Conservation (phyloP, 2,888 invertebrate genomes). For the Thera britannica region DNA sequence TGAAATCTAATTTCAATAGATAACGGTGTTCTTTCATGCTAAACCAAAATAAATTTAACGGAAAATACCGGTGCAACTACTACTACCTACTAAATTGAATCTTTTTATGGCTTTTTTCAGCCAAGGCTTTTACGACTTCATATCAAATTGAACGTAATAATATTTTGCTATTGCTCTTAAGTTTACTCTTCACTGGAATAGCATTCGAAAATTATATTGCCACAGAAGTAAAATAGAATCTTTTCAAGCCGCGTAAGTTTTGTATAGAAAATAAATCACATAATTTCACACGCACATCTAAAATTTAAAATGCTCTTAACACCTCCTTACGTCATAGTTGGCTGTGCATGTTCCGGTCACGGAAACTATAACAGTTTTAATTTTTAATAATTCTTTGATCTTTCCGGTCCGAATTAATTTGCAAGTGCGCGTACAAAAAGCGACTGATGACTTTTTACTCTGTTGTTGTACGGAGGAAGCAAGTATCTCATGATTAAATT, state of each 20-base stretch:
- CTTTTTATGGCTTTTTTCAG: conserved; percentile 10
- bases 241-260: background rate
- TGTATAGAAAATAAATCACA: conserved; percentile 22
- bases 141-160: conserved; percentile 3
- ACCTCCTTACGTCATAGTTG: conserved; percentile 31
- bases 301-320: conserved; percentile 34
- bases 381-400: conserved; percentile 38
- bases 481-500: conserved; percentile 1
- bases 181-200: background rate
- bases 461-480: conserved; percentile 1
- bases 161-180: background rate
- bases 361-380: conserved; percentile 31
- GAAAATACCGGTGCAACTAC: background rate
- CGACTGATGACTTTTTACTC: background rate
- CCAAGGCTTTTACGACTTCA: conserved; percentile 8
- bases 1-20: background rate
- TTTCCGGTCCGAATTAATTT: conserved; percentile 39
- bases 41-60: background rate
- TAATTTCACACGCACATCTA: conserved; percentile 20
- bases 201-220: conserved; percentile 10
- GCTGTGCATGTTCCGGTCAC: conserved; percentile 8
- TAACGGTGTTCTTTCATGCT: background rate
- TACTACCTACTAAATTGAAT: background rate
- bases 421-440: conserved; percentile 35
- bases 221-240: background rate